Percentiles rank a stretch among this genome's conserved stretches.
Evolutionary conservation across 2,113 vertebrate genomes (phyloP).

Genomic region (Ailurus styani): DNA sequence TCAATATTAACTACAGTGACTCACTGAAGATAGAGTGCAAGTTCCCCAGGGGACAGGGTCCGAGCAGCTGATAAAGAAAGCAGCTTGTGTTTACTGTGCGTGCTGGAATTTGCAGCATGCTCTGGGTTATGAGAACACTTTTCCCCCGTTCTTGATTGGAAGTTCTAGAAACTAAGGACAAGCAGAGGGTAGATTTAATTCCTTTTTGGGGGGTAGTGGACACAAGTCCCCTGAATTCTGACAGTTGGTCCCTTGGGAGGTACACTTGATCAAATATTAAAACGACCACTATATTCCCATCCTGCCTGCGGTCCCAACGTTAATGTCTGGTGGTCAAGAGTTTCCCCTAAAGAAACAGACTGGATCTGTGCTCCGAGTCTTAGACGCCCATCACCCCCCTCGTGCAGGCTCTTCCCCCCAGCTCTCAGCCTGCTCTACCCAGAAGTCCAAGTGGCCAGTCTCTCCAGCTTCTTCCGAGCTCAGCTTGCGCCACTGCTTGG

Average conservation of each 20-base stretch:
- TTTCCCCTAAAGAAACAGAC: too few relatives aligned
- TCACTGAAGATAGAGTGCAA: neutral
- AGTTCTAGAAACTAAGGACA: neutral
- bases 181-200: neutral
- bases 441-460: too few relatives aligned
- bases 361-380: too few relatives aligned
- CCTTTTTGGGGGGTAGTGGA: too few relatives aligned
- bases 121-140: neutral
- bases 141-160: neutral
- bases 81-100: neutral
- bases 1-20: neutral
- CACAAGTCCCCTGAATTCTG: neutral
- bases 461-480: too few relatives aligned
- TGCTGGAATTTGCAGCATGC: rapidly evolving
- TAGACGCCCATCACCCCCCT: rapidly evolving
- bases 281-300: neutral
- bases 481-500: too few relatives aligned
- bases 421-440: neutral
- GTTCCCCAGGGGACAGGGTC: neutral
- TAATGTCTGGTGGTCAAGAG: too few relatives aligned
- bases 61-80: rapidly evolving
- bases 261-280: neutral
- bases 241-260: neutral
- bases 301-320: neutral
- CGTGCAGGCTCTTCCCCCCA: neutral